phyloP scores from a whole-genome alignment of 2,888 invertebrate genomes.

The Cancer borealis region DNA sequence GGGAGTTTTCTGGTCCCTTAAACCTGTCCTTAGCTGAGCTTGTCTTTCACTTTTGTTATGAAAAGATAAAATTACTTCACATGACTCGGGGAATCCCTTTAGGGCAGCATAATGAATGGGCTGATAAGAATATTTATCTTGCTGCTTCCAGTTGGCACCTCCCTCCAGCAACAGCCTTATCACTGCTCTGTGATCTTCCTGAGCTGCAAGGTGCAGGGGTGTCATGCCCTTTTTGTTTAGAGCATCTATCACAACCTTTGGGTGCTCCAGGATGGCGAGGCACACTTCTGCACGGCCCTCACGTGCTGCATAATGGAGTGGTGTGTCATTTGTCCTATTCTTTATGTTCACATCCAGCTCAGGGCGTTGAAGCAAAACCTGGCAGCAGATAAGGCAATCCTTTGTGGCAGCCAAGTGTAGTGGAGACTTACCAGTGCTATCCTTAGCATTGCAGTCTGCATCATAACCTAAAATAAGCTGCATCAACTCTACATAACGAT shows the following conservation, averaged over 20 bases:
- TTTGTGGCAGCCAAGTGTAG: constrained; percentile 68
- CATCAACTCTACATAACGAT: constrained; percentile 61
- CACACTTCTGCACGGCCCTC: constrained; percentile 66
- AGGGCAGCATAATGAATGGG: constrained; percentile 71
- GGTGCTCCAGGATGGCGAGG: constrained; percentile 42
- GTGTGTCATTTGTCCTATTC: constrained; percentile 63
- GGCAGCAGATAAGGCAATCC: constrained; percentile 60
- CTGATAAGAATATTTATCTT: constrained; percentile 62
- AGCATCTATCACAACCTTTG: constrained; percentile 53
- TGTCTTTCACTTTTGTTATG: constrained; percentile 26
- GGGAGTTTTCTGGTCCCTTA: constrained; percentile 68
- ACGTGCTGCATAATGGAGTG: constrained; percentile 71
- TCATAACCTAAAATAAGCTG: constrained; percentile 61
- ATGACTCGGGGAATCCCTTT: constrained; percentile 66
- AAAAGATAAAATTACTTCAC: constrained; percentile 60
- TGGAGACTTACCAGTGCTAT: constrained; percentile 57
- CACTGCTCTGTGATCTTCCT: constrained; percentile 57
- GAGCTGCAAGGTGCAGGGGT: constrained; percentile 68
- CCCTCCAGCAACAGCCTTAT: constrained; percentile 56
- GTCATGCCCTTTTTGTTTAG: constrained; percentile 69
- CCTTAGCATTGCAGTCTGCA: constrained; percentile 63
- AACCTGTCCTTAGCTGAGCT: constrained; percentile 38
- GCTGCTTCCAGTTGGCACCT: constrained; percentile 59
- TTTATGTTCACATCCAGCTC: constrained; percentile 53
- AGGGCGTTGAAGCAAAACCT: constrained; percentile 56